Percentiles rank a stretch among this genome's conserved stretches.
Conservation (phyloP, 1,140 invertebrate genomes). For the Archivesica marissinica region DNA sequence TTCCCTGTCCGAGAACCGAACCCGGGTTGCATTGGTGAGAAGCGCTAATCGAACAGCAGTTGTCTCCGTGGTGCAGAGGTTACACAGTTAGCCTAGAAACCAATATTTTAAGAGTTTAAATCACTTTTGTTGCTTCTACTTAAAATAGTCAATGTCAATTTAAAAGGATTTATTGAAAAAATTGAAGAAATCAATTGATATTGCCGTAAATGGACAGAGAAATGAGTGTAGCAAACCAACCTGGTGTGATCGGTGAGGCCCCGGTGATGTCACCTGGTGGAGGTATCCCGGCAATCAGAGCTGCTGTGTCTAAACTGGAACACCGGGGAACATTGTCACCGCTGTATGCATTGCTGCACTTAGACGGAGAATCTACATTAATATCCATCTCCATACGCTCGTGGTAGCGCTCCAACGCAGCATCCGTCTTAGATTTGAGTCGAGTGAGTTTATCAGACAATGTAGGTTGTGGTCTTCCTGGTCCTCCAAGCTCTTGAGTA, state of each 20-base stretch:
- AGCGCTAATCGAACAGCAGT: too few relatives aligned
- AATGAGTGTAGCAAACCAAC: background rate
- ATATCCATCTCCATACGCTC: slow-evolving; percentile 27
- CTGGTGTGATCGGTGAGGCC: slow-evolving; percentile 45
- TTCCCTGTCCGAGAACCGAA: too few relatives aligned
- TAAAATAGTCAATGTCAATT: background rate
- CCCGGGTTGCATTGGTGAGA: too few relatives aligned
- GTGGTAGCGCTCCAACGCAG: slow-evolving; percentile 40
- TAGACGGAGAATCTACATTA: slow-evolving; percentile 33
- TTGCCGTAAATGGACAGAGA: background rate
- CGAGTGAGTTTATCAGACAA: slow-evolving; percentile 43
- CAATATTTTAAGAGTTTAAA: too few relatives aligned
- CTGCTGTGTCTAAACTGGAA: slow-evolving; percentile 57
- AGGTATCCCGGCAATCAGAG: slow-evolving; percentile 40
- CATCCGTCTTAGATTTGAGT: slow-evolving; percentile 51
- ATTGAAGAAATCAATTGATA: background rate
- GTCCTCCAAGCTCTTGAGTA: slow-evolving; percentile 32
- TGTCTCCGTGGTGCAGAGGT: too few relatives aligned
- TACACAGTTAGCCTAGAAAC: too few relatives aligned
- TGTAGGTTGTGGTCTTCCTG: slow-evolving; percentile 32
- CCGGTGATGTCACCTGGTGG: slow-evolving; percentile 59
- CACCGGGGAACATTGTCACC: slow-evolving; percentile 50
- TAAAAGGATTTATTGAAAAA: background rate
- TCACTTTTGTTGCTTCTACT: too few relatives aligned
- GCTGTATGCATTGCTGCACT: slow-evolving; percentile 28